Evolutionary conservation across 2,888 invertebrate species (phyloP), one percentile per base, ranked within the genome.

Genomic region (Rotaria macrura): DNA sequence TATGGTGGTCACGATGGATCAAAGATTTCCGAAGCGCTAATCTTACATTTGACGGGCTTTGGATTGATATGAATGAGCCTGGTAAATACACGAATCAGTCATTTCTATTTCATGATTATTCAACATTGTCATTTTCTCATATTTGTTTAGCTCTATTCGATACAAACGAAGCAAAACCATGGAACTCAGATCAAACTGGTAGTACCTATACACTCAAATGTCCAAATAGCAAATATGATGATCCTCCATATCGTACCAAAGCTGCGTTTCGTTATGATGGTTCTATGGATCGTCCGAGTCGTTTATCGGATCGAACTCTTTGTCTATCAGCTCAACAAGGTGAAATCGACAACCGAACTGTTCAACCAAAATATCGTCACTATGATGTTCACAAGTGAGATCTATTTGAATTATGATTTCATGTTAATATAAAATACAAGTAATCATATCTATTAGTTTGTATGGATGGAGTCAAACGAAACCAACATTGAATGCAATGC

Each of bases 401-500:
- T 9, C n/a, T n/a, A n/a, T n/a, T n/a, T n/a, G 17, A 49, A 3
- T 49, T 49, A 17, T 49, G 9, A 49, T 49, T 9, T 47, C 47
- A 4, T 47, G 9, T 47, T 12, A 47, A 47, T n/a, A n/a, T n/a
- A n/a, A n/a, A n/a, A n/a, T n/a, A n/a, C 3, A 49, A 49, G 14
- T 1, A 23, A 74, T 38, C n/a, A 20, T 6, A 40, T 38, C 7
- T 20, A 3, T 79, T 25, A 79, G 94, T 91, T 89, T 95, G 87
- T 95, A 94, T 89, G 94, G 94, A 1, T 92, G 93, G 87, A 93
- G 93, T 38, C 95, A 96, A 90, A 93, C 94, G 0, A 92, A 93
- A 85, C 93, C 93, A 43, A 95, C 95, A 0, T 93, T 93, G 89
- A 74, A 84, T 43, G 92, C 87, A 47, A 90, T 89, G 84, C 85